Evolutionary conservation across 2,797 vertebrate species (phyloP), one percentile per base, ranked within the genome.

Genomic region (Myotis planiceps): DNA sequence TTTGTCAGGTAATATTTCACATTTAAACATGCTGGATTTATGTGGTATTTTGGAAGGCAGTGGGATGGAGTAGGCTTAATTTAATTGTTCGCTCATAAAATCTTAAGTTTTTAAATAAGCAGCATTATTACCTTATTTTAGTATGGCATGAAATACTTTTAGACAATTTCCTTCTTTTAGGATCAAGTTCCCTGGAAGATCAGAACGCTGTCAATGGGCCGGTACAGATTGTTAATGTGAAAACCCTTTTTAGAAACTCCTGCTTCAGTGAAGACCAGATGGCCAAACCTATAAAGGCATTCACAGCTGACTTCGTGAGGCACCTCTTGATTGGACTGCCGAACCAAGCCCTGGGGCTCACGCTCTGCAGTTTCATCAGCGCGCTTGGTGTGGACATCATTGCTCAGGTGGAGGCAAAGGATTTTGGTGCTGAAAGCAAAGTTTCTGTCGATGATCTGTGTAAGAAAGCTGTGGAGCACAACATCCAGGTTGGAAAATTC

Each of bases 301-400:
- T 99, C 97, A 99, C 99, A 1, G 99, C 99, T 0, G 99, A 99
- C 97, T 99, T 99, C 93, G 99, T 99, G 76, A 98, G 99, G 15
- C 99, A 99, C 97, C 99, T 99, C 98, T 98, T 99, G 74, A 99
- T 99, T 97, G 99, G 99, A 45, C 99, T 99, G 65, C 99, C 99
- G 9, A 99, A 99, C 79, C 99, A 99, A 96, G 99, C 99, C 19
- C 98, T 99, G 0, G 99, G 99, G 0, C 98, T 99, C 76, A 99
- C 99, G 1, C 98, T 99, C 47, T 99, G 99, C 98, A 99, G 99
- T 93, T 99, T 99, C 87, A 99, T 99, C 94, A 99, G 99, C 0
- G 99, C 99, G 10, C 98, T 99, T 3, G 99, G 99, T 0, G 99
- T 99, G 0, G 99, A 99, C 85, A 98, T 99, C 9, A 99, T 99